Evolutionary conservation across 2,113 vertebrate species (phyloP).

Genomic region (Pseudorhombus dupliciocellatus): DNA sequence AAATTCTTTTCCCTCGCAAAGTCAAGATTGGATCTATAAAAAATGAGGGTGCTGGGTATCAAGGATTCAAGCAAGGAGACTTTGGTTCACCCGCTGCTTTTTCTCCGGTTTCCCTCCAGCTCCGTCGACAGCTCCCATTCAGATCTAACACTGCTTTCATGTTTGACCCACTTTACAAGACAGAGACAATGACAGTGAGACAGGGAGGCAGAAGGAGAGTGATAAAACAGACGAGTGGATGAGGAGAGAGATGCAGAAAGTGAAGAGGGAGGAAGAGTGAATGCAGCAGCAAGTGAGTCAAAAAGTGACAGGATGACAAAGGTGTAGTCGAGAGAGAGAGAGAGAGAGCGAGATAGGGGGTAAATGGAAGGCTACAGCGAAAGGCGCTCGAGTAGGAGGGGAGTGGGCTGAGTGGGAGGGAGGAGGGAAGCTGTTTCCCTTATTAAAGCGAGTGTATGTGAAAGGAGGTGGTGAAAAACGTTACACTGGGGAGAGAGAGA

Average conservation of each 20-base stretch:
- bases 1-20: not conserved
- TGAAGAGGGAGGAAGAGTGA: not conserved
- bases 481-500: conserved; percentile 46
- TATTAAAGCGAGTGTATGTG: conserved; percentile 72
- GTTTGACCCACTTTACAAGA: conserved; percentile 69
- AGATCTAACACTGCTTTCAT: conserved; percentile 65
- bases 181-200: conserved; percentile 37
- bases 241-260: conserved; percentile 13
- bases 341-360: conserved; percentile 7
- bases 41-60: not conserved
- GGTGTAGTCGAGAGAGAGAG: conserved; percentile 23
- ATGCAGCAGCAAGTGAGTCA: not conserved
- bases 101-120: not conserved
- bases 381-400: conserved; percentile 43
- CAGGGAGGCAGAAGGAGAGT: conserved; percentile 32
- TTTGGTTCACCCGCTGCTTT: conserved; percentile 20
- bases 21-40: conserved; percentile 23
- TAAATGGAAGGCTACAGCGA: conserved; percentile 37
- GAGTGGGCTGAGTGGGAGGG: conserved; percentile 61
- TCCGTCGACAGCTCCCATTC: conserved; percentile 39
- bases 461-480: conserved; percentile 67
- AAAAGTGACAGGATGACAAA: conserved; percentile 30
- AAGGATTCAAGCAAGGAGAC: conserved; percentile 17
- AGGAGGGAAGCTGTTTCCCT: conserved; percentile 62
- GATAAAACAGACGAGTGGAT: conserved; percentile 14